Evolutionary conservation across 2,113 vertebrate species (phyloP).

Genomic region (Anser cygnoides): DNA sequence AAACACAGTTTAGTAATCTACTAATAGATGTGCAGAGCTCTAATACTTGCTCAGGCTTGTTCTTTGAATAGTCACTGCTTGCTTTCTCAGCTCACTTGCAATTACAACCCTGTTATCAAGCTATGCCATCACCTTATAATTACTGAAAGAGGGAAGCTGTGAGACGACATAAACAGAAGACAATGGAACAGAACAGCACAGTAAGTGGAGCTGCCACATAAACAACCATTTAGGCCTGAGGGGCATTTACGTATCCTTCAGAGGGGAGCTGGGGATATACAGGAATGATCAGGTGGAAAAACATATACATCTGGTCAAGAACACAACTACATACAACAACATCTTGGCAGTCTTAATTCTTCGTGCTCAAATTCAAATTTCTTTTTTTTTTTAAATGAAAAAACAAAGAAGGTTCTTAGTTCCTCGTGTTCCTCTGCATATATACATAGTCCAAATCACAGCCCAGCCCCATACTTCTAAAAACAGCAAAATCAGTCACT

Average conservation of each 20-base stretch:
- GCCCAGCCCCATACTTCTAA: background rate
- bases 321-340: background rate
- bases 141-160: background rate
- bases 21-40: background rate
- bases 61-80: background rate
- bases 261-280: background rate
- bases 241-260: background rate
- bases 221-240: background rate
- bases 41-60: background rate
- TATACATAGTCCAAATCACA: background rate
- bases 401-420: background rate
- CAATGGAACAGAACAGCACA: background rate
- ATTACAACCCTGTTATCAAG: background rate
- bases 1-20: background rate
- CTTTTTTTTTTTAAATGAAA: too few species aligned
- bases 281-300: background rate
- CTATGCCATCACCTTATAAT: background rate
- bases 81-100: background rate
- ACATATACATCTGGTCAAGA: background rate
- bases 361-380: background rate
- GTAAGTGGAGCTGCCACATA: background rate
- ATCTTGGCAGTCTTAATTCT: background rate
- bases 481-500: background rate
- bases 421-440: background rate
- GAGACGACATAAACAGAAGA: background rate